These are phyloP conservation scores for Natator depressus DNA, from an alignment of 2,113 vertebrate species.

Conservation along the genomic window DNA sequence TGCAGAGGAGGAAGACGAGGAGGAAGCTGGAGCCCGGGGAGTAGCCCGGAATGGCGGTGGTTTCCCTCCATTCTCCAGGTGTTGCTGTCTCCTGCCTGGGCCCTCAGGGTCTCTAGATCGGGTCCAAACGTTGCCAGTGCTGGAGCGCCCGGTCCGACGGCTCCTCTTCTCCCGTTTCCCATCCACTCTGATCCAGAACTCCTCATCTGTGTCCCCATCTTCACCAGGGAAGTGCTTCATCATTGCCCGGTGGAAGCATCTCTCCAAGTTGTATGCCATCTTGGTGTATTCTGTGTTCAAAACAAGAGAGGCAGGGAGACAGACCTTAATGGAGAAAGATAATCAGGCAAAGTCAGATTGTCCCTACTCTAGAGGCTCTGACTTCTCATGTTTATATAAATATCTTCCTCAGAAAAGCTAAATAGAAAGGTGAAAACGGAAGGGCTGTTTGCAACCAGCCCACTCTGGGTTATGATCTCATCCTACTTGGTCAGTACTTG, in stretches of 20 bases:
- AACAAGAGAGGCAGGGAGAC: background rate
- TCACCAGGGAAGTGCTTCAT: constrained; percentile 96
- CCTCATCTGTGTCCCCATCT: constrained; percentile 97
- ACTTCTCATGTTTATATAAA: background rate
- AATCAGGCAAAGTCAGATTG: background rate
- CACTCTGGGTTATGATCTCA: background rate
- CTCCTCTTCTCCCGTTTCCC: constrained; percentile 90
- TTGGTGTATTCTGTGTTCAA: constrained; percentile 89
- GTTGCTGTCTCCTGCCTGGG: constrained; percentile 79
- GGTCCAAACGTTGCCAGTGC: constrained; percentile 78
- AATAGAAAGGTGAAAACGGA: background rate
- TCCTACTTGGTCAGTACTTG: background rate
- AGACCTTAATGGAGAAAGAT: background rate
- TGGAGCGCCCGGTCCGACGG: constrained; percentile 74
- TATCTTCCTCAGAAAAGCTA: background rate
- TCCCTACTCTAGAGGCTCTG: background rate
- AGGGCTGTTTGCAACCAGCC: background rate
- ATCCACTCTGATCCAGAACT: constrained; percentile 90
- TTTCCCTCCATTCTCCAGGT: constrained; percentile 81
- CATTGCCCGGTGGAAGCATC: constrained; percentile 94
- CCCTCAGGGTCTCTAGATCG: constrained; percentile 83
- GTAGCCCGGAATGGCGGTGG: constrained; percentile 74
- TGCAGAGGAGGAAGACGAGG: constrained; percentile 55
- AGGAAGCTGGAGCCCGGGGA: constrained; percentile 62
- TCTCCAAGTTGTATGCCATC: constrained; percentile 96